A percentile compares a stretch with the other conserved stretches of the same genome.
Conservation (phyloP, 2,888 invertebrate genomes). For the Ochropleura plecta region DNA sequence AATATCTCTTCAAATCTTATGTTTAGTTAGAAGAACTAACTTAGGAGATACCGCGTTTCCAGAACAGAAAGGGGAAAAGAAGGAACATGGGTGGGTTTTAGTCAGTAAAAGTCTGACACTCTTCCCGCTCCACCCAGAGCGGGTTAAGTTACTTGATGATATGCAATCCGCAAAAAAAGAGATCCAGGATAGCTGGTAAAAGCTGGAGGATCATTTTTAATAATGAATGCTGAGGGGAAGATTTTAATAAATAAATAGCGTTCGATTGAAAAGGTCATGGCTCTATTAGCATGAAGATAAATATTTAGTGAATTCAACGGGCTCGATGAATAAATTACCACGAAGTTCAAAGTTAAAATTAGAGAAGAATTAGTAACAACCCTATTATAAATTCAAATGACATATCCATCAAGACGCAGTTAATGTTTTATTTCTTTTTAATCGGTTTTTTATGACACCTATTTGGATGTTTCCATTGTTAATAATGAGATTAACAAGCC, state of each 20-base stretch:
- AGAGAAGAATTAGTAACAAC: neutral
- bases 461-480: neutral
- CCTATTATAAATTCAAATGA: neutral
- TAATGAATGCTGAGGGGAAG: no score
- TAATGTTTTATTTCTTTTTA: neutral
- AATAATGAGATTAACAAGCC: slow-evolving; percentile 8
- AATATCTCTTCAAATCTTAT: neutral
- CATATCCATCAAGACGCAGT: neutral
- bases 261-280: neutral
- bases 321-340: neutral
- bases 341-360: neutral
- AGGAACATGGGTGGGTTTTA: no score
- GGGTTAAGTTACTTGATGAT: no score
- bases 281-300: neutral
- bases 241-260: no score
- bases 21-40: neutral
- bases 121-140: no score
- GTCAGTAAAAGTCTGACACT: no score
- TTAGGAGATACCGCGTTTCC: no score
- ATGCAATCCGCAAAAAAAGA: no score
- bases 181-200: neutral
- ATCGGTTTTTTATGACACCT: neutral
- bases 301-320: neutral
- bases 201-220: no score
- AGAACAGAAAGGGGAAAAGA: no score